These are phyloP conservation scores for Lamellibrachia luymesi DNA, from an alignment of 1,140 invertebrate species.

Conservation along the genomic window DNA sequence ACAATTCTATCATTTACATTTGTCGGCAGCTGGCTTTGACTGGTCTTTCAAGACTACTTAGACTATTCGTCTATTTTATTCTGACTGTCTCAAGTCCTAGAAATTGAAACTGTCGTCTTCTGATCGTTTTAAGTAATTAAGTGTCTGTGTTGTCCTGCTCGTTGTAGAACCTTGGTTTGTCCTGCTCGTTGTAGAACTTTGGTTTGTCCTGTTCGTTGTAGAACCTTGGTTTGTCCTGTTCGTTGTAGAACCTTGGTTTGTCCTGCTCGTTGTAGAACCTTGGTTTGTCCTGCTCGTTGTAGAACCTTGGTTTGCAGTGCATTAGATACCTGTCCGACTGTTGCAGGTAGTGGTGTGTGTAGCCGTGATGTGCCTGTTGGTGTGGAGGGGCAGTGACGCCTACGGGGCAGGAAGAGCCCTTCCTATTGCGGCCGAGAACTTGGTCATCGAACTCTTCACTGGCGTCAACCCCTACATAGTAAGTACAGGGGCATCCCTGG, in stretches of 20 bases:
- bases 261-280: no score
- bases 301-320: background rate
- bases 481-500: conserved; percentile 5
- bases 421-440: conserved; percentile 11
- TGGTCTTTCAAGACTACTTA: no score
- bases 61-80: no score
- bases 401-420: background rate
- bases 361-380: background rate
- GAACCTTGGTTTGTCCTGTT: background rate
- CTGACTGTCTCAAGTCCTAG: no score
- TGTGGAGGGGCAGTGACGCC: background rate
- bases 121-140: no score
- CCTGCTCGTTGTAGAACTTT: no score
- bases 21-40: no score
- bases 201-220: background rate
- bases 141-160: background rate
- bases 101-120: no score
- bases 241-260: background rate
- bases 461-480: conserved; percentile 8
- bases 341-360: background rate
- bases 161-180: no score
- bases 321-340: background rate
- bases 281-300: no score
- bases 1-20: no score
- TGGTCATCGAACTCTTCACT: background rate